Percentiles rank a stretch among this genome's conserved stretches.
phyloP scores from a whole-genome alignment of 2,888 invertebrate genomes.

The Brachycybe producta region DNA sequence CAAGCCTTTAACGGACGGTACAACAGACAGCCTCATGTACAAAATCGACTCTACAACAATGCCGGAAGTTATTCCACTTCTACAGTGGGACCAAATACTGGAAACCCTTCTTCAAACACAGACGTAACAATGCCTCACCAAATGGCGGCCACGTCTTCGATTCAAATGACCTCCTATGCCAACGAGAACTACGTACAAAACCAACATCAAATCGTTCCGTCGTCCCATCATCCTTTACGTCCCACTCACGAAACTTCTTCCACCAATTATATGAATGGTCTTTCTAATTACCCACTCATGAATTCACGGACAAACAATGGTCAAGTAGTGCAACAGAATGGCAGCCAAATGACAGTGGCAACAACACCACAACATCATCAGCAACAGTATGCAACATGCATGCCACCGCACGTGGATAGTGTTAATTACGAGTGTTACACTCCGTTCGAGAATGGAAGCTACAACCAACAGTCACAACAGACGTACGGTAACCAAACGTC shows the following conservation, averaged over 20 bases:
- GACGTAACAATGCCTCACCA: slow-evolving; percentile 37
- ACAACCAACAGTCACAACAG: slow-evolving; percentile 3
- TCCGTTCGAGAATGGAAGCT: neutral
- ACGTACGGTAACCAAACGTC: neutral
- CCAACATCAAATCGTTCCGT: slow-evolving; percentile 48
- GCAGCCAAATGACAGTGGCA: slow-evolving; percentile 25
- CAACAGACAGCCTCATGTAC: slow-evolving; percentile 26
- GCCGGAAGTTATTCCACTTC: too few relatives aligned
- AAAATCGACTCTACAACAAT: slow-evolving; percentile 15
- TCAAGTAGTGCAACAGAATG: slow-evolving; percentile 16
- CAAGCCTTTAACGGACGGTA: slow-evolving; percentile 46
- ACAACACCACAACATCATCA: slow-evolving; percentile 25
- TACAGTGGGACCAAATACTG: too few relatives aligned
- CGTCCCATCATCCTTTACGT: slow-evolving; percentile 48
- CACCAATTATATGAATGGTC: too few relatives aligned
- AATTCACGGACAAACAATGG: too few relatives aligned
- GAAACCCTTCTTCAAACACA: slow-evolving; percentile 26
- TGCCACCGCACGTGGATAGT: neutral
- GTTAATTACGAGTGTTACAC: slow-evolving; percentile 7
- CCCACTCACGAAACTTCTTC: too few relatives aligned
- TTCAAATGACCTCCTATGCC: neutral
- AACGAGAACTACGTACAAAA: slow-evolving; percentile 49
- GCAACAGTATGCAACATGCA: neutral
- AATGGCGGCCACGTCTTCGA: neutral
- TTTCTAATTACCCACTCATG: neutral